A percentile compares a stretch with the other conserved stretches of the same genome.
These are phyloP conservation scores for Hanleya hanleyi DNA, from an alignment of 2,888 invertebrate genomes.

Conservation along the genomic window DNA sequence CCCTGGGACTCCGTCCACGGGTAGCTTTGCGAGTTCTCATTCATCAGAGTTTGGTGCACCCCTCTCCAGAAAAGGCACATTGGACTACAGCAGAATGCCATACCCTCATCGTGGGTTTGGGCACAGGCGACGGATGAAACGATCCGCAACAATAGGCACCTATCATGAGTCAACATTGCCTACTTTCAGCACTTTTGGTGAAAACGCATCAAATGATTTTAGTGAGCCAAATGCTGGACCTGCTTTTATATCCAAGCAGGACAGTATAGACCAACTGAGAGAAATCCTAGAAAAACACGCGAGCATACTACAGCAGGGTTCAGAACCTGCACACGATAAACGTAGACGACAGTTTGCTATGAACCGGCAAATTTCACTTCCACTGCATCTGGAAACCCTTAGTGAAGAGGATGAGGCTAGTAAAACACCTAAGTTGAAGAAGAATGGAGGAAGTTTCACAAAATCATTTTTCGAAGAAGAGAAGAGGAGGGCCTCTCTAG, in stretches of 20 bases:
- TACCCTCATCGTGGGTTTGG: not conserved
- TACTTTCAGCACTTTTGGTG: not conserved
- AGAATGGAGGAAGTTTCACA: not conserved
- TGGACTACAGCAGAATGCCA: not conserved
- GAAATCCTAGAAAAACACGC: conserved; percentile 20
- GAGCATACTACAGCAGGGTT: conserved; percentile 3
- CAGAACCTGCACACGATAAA: not conserved
- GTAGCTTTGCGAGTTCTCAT: not conserved
- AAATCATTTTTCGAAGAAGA: conserved; percentile 33
- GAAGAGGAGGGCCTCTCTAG: conserved; percentile 14
- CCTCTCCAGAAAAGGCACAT: not conserved
- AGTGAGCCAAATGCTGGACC: not conserved
- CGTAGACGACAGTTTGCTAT: conserved; percentile 44
- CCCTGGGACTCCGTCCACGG: not conserved
- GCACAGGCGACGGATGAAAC: not conserved
- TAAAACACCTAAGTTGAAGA: conserved; percentile 6
- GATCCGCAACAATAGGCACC: conserved; percentile 1
- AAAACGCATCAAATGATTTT: not conserved
- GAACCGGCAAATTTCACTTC: conserved; percentile 59
- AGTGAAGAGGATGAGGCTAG: conserved; percentile 57
- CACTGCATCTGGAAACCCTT: conserved; percentile 58
- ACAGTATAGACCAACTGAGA: conserved; percentile 20
- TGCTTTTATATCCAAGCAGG: not conserved
- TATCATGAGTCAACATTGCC: not conserved
- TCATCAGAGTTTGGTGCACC: no score